Conservation (phyloP, 2,113 vertebrate genomes). For the Sphyrna mokarran region DNA sequence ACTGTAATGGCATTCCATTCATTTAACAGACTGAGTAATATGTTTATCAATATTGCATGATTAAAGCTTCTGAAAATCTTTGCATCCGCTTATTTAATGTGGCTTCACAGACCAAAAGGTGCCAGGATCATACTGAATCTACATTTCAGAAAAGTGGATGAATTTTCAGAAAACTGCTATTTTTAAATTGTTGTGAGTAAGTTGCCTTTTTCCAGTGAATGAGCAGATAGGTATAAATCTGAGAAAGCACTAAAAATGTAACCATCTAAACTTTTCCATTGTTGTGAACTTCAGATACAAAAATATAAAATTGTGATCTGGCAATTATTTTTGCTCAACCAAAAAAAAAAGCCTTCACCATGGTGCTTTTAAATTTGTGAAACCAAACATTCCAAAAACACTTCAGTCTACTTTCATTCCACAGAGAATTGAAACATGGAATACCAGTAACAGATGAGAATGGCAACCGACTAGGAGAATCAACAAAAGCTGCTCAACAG, state of each 20-base stretch:
- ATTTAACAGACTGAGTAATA: background rate
- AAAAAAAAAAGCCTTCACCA: background rate
- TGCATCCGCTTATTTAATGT: background rate
- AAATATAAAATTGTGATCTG: background rate
- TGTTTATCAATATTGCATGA: background rate
- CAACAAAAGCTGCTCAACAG: constrained; percentile 81
- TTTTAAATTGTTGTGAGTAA: background rate
- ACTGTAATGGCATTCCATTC: background rate
- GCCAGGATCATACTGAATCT: background rate
- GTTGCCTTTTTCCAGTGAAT: background rate
- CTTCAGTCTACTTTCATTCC: constrained; percentile 36
- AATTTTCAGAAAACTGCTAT: background rate
- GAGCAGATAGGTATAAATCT: background rate
- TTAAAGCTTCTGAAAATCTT: background rate
- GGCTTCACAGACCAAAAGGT: background rate
- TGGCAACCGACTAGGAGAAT: constrained; percentile 85
- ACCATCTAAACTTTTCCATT: background rate
- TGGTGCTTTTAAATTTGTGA: background rate
- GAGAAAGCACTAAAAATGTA: background rate
- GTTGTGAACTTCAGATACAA: background rate
- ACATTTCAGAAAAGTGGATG: background rate
- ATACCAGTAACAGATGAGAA: constrained; percentile 86
- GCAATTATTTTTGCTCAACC: background rate
- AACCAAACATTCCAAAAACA: background rate
- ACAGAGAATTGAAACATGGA: constrained; percentile 83